Evolutionary conservation across 2,113 vertebrate genomes (phyloP).

Genomic region (Sinocyclocheilus anshuiensis): DNA sequence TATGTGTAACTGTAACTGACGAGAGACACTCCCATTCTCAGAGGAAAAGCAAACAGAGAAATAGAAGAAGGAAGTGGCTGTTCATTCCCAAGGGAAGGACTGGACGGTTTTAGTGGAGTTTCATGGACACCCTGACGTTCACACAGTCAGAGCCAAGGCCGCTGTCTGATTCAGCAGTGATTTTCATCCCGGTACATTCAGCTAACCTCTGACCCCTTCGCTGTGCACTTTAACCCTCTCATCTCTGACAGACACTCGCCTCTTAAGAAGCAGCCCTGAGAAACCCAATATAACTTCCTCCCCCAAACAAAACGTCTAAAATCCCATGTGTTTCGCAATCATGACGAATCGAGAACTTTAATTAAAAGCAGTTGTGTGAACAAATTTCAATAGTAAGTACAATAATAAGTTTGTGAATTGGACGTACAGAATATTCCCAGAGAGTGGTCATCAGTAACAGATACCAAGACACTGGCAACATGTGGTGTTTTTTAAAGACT

Average conservation of each 20-base stretch:
- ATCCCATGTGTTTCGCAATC: constrained; percentile 34
- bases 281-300: constrained; percentile 50
- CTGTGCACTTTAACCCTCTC: constrained; percentile 37
- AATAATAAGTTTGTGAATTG: constrained; percentile 6
- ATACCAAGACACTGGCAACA: not conserved
- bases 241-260: not conserved
- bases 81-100: constrained; percentile 72
- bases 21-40: constrained; percentile 22
- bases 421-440: constrained; percentile 39
- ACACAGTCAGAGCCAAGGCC: constrained; percentile 33
- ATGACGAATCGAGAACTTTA: constrained; percentile 38
- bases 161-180: constrained; percentile 23
- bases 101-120: constrained; percentile 60
- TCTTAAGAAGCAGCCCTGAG: constrained; percentile 40
- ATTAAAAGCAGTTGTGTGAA: constrained; percentile 47
- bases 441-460: constrained; percentile 11
- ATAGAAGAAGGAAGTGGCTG: constrained; percentile 64
- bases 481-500: not conserved
- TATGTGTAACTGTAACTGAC: not conserved
- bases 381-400: not conserved
- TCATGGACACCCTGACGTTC: constrained; percentile 55
- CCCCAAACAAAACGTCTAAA: constrained; percentile 11
- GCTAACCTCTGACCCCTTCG: constrained; percentile 23
- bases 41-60: constrained; percentile 19
- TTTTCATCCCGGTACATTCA: constrained; percentile 2